Evolutionary conservation across 2,797 vertebrate genomes (phyloP), one percentile per base, ranked within the genome.

Genomic region (Siniperca scherzeri): DNA sequence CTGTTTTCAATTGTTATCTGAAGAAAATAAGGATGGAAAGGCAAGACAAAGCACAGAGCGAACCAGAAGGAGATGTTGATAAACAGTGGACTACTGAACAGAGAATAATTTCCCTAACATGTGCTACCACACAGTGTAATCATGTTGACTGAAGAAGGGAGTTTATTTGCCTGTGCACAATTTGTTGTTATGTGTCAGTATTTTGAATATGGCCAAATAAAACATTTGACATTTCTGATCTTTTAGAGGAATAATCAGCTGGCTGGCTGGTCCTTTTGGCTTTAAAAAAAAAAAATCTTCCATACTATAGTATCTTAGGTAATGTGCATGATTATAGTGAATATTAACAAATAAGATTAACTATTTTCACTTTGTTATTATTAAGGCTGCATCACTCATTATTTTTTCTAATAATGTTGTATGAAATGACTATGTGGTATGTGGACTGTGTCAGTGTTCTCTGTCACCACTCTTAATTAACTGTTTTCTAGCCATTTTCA

Each of bases 1-100:
- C 90, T 86, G 78, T 81, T 91, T 88, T 82, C 83, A 87, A 79
- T 87, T 91, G 90, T 88, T 90, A 79, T 85, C 73, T 81, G 64
- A 66, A 71, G 79, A 89, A 91, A 89, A 90, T 86, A 83, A 82
- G 70, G 42, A 8, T 57, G 55, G 60, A 83, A 77, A 80, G 70
- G 21, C 2, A 10, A 87, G 52, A 73, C 72, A 74, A 86, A 64
- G 36, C 56, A 44, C 36, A 64, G 42, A 48, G 53, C 3, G 1
- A 61, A 60, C 70, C 61, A 81, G 77, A 80, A 44, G 33, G 75
- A 78, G 79, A 67, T 88, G 84, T 87, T 91, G 80, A 92, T 82
- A 82, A 89, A 80, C 68, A 71, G 25, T 60, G 36, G 55, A 85
- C 74, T 27, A 56, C 52, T 52, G 57, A 85, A 80, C 56, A 77